Conservation (phyloP, 2,888 invertebrate genomes). For the Dysmachus trigonus region DNA sequence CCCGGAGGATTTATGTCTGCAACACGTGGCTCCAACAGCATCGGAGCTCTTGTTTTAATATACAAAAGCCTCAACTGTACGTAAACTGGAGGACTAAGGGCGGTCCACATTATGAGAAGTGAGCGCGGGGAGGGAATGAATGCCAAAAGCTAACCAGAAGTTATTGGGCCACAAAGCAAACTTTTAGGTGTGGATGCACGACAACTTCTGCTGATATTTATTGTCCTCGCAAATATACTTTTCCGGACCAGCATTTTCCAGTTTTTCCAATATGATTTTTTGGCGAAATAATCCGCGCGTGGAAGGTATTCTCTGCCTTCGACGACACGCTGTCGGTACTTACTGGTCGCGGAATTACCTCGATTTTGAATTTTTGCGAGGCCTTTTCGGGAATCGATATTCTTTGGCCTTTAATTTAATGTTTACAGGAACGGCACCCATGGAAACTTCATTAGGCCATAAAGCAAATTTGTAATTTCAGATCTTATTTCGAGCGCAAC, state of each 20-base stretch:
- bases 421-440: not conserved
- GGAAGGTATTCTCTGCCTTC: not conserved
- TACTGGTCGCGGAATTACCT: not conserved
- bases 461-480: not conserved
- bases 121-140: not conserved
- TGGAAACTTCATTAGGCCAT: not conserved
- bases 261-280: not conserved
- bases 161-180: not conserved
- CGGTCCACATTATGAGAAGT: not conserved
- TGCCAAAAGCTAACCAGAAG: constrained; percentile 7
- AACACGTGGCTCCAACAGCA: not conserved
- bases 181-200: not conserved
- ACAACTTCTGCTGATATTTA: not conserved
- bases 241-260: not conserved
- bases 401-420: not conserved
- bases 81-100: not conserved
- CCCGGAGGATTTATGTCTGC: not conserved
- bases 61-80: not conserved
- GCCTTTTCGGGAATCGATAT: not conserved
- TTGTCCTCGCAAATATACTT: not conserved
- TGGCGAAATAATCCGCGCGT: not conserved
- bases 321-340: not conserved
- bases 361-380: not conserved
- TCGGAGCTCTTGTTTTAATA: not conserved
- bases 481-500: not conserved